These are phyloP conservation scores for Speoplatyrhinus poulsoni DNA, from an alignment of 2,113 vertebrate genomes.

Conservation along the genomic window DNA sequence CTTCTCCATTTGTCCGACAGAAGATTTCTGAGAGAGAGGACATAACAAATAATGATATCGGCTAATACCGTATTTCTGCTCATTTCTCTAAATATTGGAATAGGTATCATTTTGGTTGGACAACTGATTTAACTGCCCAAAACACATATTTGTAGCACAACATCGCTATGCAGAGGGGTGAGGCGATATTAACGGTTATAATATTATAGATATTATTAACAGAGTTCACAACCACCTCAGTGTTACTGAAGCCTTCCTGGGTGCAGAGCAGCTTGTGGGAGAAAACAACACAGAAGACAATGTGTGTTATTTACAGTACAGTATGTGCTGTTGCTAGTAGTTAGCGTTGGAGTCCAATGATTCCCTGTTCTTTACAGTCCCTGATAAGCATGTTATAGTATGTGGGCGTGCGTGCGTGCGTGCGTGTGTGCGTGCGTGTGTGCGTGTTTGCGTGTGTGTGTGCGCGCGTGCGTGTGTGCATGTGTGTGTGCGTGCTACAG, in stretches of 20 bases:
- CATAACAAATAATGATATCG: too few species aligned
- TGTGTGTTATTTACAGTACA: constrained; percentile 59
- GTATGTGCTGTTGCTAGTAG: constrained; percentile 37
- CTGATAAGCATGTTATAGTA: constrained; percentile 49
- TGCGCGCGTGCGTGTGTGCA: background rate
- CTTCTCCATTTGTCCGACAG: too few species aligned
- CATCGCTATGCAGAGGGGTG: background rate
- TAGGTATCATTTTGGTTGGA: too few species aligned
- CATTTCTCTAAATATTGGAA: too few species aligned
- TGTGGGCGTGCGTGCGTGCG: background rate
- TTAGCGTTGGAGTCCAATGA: constrained; percentile 50
- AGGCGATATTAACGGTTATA: background rate
- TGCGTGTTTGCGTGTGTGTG: too few species aligned
- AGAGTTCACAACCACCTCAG: constrained; percentile 81
- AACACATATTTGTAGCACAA: too few species aligned
- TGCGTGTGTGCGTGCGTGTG: background rate
- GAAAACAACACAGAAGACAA: constrained; percentile 69
- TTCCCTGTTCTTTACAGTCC: constrained; percentile 56
- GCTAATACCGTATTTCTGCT: too few species aligned
- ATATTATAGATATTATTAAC: background rate
- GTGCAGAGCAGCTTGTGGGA: constrained; percentile 92
- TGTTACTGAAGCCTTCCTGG: constrained; percentile 93
- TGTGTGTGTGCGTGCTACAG: background rate
- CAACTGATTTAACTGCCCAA: too few species aligned
- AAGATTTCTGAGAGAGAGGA: too few species aligned